phyloP scores from a whole-genome alignment of 2,797 vertebrate genomes.

The Oophaga sylvatica region DNA sequence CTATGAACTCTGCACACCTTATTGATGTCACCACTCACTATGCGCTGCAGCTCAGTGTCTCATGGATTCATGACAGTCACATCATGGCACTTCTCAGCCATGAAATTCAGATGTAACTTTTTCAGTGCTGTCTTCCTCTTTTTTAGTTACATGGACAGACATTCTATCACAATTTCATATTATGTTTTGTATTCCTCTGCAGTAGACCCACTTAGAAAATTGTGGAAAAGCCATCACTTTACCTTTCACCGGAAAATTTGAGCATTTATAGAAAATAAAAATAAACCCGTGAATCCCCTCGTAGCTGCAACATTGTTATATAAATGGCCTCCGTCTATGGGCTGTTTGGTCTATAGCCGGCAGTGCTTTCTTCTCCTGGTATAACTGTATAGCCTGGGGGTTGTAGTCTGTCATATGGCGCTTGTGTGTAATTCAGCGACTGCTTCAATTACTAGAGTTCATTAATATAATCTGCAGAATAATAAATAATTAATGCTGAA shows the following conservation, averaged over 20 bases:
- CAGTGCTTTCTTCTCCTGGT: neutral
- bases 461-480: conserved; percentile 14
- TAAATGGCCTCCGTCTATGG: neutral
- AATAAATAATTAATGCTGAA: neutral
- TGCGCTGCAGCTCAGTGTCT: too few species aligned
- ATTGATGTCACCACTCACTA: too few species aligned
- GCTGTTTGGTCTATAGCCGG: neutral
- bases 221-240: neutral
- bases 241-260: neutral
- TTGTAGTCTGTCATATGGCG: neutral
- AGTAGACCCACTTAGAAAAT: neutral
- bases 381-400: neutral
- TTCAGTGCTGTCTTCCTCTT: too few species aligned
- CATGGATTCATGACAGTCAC: too few species aligned
- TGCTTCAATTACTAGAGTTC: neutral
- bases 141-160: too few species aligned
- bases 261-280: neutral
- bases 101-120: too few species aligned
- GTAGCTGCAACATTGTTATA: neutral
- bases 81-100: too few species aligned
- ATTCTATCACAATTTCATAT: neutral
- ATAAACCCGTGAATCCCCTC: neutral
- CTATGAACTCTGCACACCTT: too few species aligned
- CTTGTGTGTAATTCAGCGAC: conserved; percentile 1
- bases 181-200: neutral